A percentile compares a stretch with the other conserved stretches of the same genome.
These are phyloP conservation scores for Notamacropus eugenii DNA, from an alignment of 2,797 vertebrate species.

Conservation along the genomic window DNA sequence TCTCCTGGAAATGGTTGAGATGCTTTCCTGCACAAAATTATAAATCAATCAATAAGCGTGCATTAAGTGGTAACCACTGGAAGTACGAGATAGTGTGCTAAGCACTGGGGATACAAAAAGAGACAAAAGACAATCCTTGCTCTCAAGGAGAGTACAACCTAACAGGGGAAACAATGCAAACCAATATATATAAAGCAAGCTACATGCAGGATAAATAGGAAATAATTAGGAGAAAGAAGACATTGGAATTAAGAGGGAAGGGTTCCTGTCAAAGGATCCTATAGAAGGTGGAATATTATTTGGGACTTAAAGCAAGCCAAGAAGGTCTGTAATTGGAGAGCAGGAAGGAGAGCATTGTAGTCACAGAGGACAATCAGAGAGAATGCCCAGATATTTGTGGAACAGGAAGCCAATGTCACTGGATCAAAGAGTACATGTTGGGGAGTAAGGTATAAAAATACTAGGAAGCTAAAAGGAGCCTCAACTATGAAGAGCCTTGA, in stretches of 20 bases:
- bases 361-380: not conserved
- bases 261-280: too few relatives aligned
- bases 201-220: not conserved
- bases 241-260: not conserved
- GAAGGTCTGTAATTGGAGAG: not conserved
- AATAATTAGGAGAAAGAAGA: not conserved
- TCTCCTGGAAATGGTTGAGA: not conserved
- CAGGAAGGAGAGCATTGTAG: not conserved
- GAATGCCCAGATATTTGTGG: not conserved
- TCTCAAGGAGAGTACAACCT: not conserved
- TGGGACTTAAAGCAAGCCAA: not conserved
- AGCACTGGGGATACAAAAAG: not conserved
- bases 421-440: not conserved
- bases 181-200: not conserved
- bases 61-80: not conserved
- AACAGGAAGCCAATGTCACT: not conserved
- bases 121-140: not conserved
- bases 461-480: not conserved
- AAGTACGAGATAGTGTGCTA: not conserved
- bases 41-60: not conserved
- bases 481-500: not conserved
- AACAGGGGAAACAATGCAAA: not conserved
- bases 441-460: not conserved
- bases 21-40: not conserved
- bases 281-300: not conserved